These are phyloP conservation scores for Varanus salvator DNA, from an alignment of 2,113 vertebrate species.

Conservation along the genomic window DNA sequence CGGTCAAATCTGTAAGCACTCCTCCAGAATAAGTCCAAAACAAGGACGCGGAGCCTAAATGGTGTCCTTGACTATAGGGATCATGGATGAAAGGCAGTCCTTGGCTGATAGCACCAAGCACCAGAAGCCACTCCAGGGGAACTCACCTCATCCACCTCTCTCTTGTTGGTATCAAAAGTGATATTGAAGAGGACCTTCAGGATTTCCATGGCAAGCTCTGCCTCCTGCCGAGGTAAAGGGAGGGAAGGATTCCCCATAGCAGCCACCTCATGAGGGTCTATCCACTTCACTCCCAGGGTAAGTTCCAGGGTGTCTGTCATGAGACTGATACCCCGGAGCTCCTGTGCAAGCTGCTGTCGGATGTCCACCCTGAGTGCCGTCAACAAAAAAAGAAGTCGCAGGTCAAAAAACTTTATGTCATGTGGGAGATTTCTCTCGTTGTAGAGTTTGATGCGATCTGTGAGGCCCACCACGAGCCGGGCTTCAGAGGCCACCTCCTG, in stretches of 20 bases:
- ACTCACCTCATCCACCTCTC: constrained; percentile 88
- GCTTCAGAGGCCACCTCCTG: constrained; percentile 83
- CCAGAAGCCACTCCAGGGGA: accelerated
- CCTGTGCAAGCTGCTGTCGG: constrained; percentile 84
- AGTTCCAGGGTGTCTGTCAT: constrained; percentile 84
- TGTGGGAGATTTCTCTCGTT: constrained; percentile 80
- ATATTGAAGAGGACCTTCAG: constrained; percentile 96
- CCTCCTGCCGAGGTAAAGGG: constrained; percentile 83
- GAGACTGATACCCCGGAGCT: constrained; percentile 85
- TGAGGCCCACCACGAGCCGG: constrained; percentile 82
- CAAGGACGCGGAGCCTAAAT: not conserved
- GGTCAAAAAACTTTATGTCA: constrained; percentile 89
- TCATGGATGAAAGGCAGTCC: not conserved
- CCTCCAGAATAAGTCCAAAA: not conserved
- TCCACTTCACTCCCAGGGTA: constrained; percentile 81
- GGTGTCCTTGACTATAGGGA: not conserved
- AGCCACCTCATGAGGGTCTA: constrained; percentile 79
- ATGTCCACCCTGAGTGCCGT: constrained; percentile 87
- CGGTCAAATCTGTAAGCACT: not conserved
- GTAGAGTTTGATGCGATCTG: constrained; percentile 84
- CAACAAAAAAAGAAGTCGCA: constrained; percentile 91
- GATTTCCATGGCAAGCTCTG: constrained; percentile 90
- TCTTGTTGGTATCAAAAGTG: constrained; percentile 86
- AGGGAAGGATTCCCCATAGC: constrained; percentile 53
- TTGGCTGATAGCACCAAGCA: not conserved